Evolutionary conservation across 2,113 vertebrate species (phyloP).

Genomic region (Poeciliopsis turrubarensis): DNA sequence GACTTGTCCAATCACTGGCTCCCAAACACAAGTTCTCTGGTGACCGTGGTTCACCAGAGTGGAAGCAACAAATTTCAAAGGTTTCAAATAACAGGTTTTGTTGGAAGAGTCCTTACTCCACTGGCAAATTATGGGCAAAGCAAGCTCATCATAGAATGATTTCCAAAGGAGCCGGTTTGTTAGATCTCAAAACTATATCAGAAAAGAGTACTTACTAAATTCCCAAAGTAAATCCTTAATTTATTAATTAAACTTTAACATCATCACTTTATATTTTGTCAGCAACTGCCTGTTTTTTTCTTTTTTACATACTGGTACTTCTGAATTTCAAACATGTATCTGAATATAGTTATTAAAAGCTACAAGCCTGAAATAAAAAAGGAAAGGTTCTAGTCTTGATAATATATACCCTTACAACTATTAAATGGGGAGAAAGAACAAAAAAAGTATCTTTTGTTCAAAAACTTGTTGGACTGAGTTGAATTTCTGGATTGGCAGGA

Average conservation of each 20-base stretch:
- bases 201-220: not conserved
- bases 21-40: not conserved
- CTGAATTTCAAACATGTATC: too few relatives aligned
- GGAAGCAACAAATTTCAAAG: not conserved
- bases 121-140: too few relatives aligned
- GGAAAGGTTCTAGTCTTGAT: not conserved
- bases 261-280: not conserved
- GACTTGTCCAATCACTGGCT: not conserved
- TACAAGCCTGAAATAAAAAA: not conserved
- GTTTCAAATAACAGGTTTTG: too few relatives aligned
- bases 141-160: too few relatives aligned
- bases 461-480: slow-evolving; percentile 45
- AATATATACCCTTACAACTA: not conserved
- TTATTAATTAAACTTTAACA: not conserved
- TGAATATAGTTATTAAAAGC: not conserved
- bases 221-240: not conserved
- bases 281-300: not conserved
- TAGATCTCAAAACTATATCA: too few relatives aligned
- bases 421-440: not conserved
- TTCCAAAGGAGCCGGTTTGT: too few relatives aligned
- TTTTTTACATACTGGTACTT: too few relatives aligned
- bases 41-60: not conserved
- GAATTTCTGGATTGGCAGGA: slow-evolving; percentile 57
- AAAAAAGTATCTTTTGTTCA: slow-evolving; percentile 31
- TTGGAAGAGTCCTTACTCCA: too few relatives aligned